These are phyloP conservation scores for Ciona savignyi DNA, from an alignment of 23 tunicate species.

Conservation along the genomic window DNA sequence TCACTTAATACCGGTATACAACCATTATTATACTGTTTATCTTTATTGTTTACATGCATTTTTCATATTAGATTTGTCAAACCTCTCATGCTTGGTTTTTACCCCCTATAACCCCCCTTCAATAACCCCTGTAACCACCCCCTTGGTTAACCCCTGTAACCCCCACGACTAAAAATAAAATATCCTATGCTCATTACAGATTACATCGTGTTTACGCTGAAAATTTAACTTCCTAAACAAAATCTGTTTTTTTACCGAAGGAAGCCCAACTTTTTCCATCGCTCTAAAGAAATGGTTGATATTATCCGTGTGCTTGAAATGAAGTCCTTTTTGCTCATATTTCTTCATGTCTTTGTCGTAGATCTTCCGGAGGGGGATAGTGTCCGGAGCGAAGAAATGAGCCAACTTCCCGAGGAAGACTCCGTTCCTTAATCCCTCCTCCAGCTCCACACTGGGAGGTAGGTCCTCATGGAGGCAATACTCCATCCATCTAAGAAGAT, in stretches of 20 bases:
- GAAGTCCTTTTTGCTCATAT: constrained; percentile 80
- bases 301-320: constrained; percentile 98
- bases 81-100: too few species aligned
- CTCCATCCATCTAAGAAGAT: constrained; percentile 98
- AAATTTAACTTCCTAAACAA: neutral
- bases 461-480: constrained; percentile 74
- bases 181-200: too few species aligned
- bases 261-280: constrained; percentile 85
- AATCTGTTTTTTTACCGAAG: constrained; percentile 58
- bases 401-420: constrained; percentile 92
- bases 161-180: too few species aligned
- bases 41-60: too few species aligned
- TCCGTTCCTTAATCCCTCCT: constrained; percentile 91
- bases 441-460: constrained; percentile 87
- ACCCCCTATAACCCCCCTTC: too few species aligned
- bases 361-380: constrained; percentile 61
- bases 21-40: too few species aligned
- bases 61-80: too few species aligned
- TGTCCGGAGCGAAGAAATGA: constrained; percentile 67
- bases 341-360: constrained; percentile 89
- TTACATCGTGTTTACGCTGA: neutral
- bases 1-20: too few species aligned
- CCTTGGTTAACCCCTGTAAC: too few species aligned
- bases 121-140: too few species aligned
- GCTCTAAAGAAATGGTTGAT: constrained; percentile 88